Percentiles rank a stretch among this genome's conserved stretches.
These are phyloP conservation scores for Octodon degus DNA, from an alignment of 2,113 vertebrate genomes.

Conservation along the genomic window DNA sequence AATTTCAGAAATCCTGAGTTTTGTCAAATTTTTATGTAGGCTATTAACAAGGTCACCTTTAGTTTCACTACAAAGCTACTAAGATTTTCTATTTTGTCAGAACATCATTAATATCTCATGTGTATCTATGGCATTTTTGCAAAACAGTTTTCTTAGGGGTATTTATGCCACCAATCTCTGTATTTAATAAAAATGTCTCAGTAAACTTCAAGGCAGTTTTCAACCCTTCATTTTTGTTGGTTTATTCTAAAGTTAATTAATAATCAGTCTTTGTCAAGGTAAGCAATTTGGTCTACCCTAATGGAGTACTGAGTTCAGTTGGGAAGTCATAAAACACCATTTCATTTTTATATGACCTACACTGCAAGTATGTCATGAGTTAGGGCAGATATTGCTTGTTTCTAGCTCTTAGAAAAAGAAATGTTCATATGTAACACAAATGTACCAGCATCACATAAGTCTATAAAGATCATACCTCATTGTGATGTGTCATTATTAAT, in stretches of 20 bases:
- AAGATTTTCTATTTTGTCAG: conserved; percentile 77
- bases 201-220: conserved; percentile 79
- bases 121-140: conserved; percentile 72
- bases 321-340: conserved; percentile 78
- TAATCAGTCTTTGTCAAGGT: conserved; percentile 84
- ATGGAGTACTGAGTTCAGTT: conserved; percentile 71
- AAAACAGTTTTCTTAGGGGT: conserved; percentile 70
- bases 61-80: conserved; percentile 74
- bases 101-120: conserved; percentile 70
- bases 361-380: neutral
- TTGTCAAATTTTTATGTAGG: conserved; percentile 78
- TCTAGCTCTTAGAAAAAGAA: conserved; percentile 42
- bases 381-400: conserved; percentile 40
- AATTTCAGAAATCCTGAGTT: conserved; percentile 73
- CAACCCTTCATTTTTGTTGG: conserved; percentile 73
- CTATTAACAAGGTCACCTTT: conserved; percentile 86
- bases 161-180: conserved; percentile 62
- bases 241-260: conserved; percentile 78
- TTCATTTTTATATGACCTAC: conserved; percentile 74
- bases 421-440: neutral
- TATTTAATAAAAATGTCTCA: conserved; percentile 82
- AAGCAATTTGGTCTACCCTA: conserved; percentile 81
- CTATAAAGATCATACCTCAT: neutral
- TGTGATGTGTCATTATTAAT: neutral
- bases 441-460: neutral